Conservation (phyloP, 2,888 invertebrate genomes). For the Sarcophaga subvicina region DNA sequence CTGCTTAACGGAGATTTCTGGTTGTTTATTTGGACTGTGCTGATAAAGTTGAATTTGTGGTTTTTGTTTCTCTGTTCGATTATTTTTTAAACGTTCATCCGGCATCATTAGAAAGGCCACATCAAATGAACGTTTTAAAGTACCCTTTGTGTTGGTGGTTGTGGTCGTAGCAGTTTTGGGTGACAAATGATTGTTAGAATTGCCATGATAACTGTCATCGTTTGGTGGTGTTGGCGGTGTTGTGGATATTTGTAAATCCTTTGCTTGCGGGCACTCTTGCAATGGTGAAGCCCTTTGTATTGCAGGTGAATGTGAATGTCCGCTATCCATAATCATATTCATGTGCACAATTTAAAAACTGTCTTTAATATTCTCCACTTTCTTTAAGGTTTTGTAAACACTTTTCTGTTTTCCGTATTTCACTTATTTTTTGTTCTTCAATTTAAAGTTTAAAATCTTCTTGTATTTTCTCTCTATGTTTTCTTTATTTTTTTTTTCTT, state of each 20-base stretch:
- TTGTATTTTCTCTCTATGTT: slow-evolving; percentile 63
- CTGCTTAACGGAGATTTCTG: slow-evolving; percentile 75
- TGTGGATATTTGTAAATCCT: slow-evolving; percentile 67
- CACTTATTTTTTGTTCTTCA: not conserved
- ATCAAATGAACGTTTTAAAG: slow-evolving; percentile 91
- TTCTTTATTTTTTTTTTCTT: slow-evolving; percentile 35
- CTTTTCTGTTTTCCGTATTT: slow-evolving; percentile 34
- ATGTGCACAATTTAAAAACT: slow-evolving; percentile 44
- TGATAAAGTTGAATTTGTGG: slow-evolving; percentile 67
- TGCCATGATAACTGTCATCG: slow-evolving; percentile 74
- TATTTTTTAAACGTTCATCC: slow-evolving; percentile 88
- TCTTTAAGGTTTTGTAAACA: not conserved
- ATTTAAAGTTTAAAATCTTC: slow-evolving; percentile 2
- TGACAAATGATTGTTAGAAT: slow-evolving; percentile 75
- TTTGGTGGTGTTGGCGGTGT: slow-evolving; percentile 66
- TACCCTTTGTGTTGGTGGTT: slow-evolving; percentile 74
- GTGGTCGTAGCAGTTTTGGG: slow-evolving; percentile 73
- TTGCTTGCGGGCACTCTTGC: slow-evolving; percentile 81
- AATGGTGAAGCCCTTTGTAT: slow-evolving; percentile 73
- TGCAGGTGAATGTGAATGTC: slow-evolving; percentile 68
- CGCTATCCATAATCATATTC: slow-evolving; percentile 87
- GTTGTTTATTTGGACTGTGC: slow-evolving; percentile 66
- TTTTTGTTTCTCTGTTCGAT: slow-evolving; percentile 82
- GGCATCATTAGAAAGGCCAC: slow-evolving; percentile 95
- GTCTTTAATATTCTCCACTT: slow-evolving; percentile 17